A percentile compares a stretch with the other conserved stretches of the same genome.
phyloP scores from a whole-genome alignment of 2,113 vertebrate genomes.

The Megaleporinus macrocephalus region DNA sequence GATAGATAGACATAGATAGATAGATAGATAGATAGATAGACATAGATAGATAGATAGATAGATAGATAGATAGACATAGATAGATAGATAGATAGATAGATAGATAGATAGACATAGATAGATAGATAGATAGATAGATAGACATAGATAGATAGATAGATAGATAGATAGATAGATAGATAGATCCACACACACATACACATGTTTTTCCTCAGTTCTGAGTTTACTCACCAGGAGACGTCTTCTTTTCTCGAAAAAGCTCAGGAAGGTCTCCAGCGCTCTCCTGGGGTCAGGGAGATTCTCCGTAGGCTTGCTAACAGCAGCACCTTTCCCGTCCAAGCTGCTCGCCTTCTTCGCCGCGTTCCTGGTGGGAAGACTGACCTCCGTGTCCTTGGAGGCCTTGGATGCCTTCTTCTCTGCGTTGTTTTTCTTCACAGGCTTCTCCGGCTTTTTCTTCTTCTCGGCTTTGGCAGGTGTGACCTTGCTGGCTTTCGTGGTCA shows the following conservation, averaged over 20 bases:
- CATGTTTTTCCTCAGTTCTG: background rate
- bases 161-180: too few relatives aligned
- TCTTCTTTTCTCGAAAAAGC: conserved; percentile 86
- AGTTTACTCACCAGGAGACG: conserved; percentile 85
- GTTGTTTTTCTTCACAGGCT: conserved; percentile 79
- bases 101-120: too few relatives aligned
- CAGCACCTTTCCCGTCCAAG: conserved; percentile 67
- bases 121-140: too few relatives aligned
- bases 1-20: too few relatives aligned
- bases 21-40: too few relatives aligned
- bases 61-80: too few relatives aligned
- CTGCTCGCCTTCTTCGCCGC: conserved; percentile 72
- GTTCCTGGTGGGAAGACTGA: conserved; percentile 74
- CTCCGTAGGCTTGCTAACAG: conserved; percentile 64
- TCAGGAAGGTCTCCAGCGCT: conserved; percentile 73
- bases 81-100: too few relatives aligned
- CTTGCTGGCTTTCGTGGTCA: conserved; percentile 71
- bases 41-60: too few relatives aligned
- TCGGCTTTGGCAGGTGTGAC: conserved; percentile 73
- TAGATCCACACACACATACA: too few relatives aligned
- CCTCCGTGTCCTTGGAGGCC: conserved; percentile 73
- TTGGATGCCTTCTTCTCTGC: conserved; percentile 77
- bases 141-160: too few relatives aligned
- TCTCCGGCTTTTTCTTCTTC: conserved; percentile 76
- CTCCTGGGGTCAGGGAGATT: conserved; percentile 69